These are phyloP conservation scores for Platanista minor DNA, from an alignment of 2,113 vertebrate genomes.

Conservation along the genomic window DNA sequence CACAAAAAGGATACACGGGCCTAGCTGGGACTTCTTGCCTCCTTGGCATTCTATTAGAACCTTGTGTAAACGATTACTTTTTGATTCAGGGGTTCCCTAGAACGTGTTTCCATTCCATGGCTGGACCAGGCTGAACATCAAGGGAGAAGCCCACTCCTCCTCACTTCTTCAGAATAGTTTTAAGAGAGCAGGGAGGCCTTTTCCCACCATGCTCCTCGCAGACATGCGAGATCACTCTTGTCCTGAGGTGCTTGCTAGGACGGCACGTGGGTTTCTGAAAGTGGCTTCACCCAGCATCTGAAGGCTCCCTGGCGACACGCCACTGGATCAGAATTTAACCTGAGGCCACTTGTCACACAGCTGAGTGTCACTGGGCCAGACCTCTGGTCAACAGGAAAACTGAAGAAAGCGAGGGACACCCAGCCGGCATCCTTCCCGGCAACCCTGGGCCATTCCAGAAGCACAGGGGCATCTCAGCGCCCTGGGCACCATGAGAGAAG, in stretches of 20 bases:
- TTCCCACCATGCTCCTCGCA: slow-evolving; percentile 63
- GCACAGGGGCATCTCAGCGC: neutral
- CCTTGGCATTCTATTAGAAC: slow-evolving; percentile 66
- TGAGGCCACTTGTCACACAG: neutral
- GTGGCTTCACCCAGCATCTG: fast-evolving
- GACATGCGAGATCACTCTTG: neutral
- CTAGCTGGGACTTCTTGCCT: slow-evolving; percentile 51
- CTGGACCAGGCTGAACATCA: slow-evolving; percentile 68
- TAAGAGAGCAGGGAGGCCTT: slow-evolving; percentile 68
- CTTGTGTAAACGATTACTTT: slow-evolving; percentile 66
- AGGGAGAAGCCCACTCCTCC: slow-evolving; percentile 48
- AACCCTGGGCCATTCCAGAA: neutral
- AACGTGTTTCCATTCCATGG: slow-evolving; percentile 67
- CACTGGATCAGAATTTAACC: neutral
- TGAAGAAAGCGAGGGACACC: neutral
- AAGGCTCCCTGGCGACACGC: neutral
- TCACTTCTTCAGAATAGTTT: slow-evolving; percentile 69
- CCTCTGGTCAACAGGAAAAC: neutral
- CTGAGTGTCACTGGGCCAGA: neutral
- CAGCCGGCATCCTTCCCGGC: fast-evolving
- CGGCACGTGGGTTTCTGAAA: slow-evolving; percentile 56
- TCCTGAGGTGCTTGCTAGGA: neutral
- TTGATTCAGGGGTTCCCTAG: slow-evolving; percentile 74
- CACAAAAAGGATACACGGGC: neutral
- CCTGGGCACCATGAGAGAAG: slow-evolving; percentile 55